A percentile compares a stretch with the other conserved stretches of the same genome.
Evolutionary conservation across 2,797 vertebrate genomes (phyloP).

Genomic region (Sebastes cheni): DNA sequence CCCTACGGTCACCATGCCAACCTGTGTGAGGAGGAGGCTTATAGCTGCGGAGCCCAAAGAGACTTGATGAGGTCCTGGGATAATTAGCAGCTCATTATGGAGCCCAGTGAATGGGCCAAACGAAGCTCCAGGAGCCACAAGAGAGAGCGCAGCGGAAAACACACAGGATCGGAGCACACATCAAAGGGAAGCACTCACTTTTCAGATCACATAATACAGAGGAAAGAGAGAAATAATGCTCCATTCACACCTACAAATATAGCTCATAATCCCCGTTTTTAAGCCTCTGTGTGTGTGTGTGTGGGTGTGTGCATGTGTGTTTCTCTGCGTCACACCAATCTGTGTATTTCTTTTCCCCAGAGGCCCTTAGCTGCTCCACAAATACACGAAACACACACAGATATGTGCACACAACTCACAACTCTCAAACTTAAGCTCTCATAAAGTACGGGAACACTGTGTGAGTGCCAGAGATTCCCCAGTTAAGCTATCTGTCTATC

Average conservation of each 20-base stretch:
- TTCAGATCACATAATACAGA: constrained; percentile 53
- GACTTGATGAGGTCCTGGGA: constrained; percentile 73
- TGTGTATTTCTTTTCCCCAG: constrained; percentile 22
- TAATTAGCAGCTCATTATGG: constrained; percentile 79
- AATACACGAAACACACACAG: constrained; percentile 41
- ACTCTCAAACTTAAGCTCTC: constrained; percentile 26
- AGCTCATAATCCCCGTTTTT: constrained; percentile 67
- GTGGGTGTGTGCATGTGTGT: constrained; percentile 15
- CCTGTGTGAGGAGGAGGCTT: constrained; percentile 62
- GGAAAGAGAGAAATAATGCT: constrained; percentile 43
- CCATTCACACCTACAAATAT: constrained; percentile 70
- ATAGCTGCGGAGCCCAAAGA: constrained; percentile 49
- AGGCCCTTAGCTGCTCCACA: constrained; percentile 54
- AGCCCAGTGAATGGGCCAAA: constrained; percentile 63
- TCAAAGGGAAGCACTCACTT: constrained; percentile 62
- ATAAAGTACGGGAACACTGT: constrained; percentile 31
- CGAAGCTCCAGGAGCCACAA: constrained; percentile 48
- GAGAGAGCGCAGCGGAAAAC: constrained; percentile 56
- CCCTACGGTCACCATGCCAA: constrained; percentile 75
- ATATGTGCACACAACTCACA: constrained; percentile 2
- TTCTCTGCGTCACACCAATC: constrained; percentile 48
- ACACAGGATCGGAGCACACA: constrained; percentile 54
- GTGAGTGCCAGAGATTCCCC: constrained; percentile 36
- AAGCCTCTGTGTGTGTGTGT: constrained; percentile 22
- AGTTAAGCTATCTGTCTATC: constrained; percentile 50